These are phyloP conservation scores for Nycteola revayana DNA, from an alignment of 2,888 invertebrate genomes.

Conservation along the genomic window DNA sequence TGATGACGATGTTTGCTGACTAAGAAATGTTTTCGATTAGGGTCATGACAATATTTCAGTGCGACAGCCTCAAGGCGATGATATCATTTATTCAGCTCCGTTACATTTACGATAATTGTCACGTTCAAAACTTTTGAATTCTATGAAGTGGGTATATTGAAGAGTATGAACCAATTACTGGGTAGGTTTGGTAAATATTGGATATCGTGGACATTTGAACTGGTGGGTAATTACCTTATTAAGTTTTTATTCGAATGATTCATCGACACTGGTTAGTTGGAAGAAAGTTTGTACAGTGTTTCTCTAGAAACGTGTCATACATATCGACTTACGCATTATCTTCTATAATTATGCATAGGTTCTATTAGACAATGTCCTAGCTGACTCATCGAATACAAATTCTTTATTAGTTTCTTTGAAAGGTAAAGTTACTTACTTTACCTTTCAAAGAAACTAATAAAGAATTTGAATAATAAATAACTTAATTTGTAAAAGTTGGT, in stretches of 20 bases:
- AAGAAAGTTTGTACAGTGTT: too few relatives aligned
- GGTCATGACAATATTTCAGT: conserved; percentile 59
- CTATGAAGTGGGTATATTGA: conserved; percentile 40
- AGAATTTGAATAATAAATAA: too few relatives aligned
- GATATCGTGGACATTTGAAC: conserved; percentile 28
- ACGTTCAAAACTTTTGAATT: conserved; percentile 50
- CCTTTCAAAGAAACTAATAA: too few relatives aligned
- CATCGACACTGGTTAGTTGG: conserved; percentile 8
- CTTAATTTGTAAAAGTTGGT: too few relatives aligned
- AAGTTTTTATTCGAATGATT: conserved; percentile 34
- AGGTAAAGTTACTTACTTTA: too few relatives aligned
- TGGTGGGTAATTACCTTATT: conserved; percentile 36
- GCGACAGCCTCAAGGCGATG: conserved; percentile 39
- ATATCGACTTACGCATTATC: too few relatives aligned
- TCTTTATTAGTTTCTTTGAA: too few relatives aligned
- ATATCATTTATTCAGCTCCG: conserved; percentile 55
- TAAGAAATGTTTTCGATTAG: conserved; percentile 55
- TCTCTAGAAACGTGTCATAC: too few relatives aligned
- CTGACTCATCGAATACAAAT: too few relatives aligned
- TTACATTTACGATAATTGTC: conserved; percentile 57
- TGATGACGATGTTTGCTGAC: conserved; percentile 56
- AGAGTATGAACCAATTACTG: conserved; percentile 41
- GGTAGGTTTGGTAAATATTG: conserved; percentile 33
- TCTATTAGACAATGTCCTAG: too few relatives aligned
- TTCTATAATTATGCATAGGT: too few relatives aligned